Conservation (phyloP, 2,797 vertebrate species). For the Ctenochaetus hawaiiensis region DNA sequence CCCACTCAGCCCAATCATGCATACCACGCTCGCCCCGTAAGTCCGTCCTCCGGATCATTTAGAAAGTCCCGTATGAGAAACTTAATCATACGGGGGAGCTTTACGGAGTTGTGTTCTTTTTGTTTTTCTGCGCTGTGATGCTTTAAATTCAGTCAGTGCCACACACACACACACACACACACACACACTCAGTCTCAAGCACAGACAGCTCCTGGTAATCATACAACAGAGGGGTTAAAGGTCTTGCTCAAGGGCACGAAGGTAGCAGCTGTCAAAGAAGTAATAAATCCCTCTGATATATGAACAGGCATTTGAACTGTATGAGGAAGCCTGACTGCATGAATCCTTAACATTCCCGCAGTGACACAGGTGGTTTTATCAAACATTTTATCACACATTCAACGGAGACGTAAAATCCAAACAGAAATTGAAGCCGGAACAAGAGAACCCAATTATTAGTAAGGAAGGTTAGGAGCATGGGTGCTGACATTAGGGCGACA, state of each 20-base stretch:
- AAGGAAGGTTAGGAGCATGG: conserved; percentile 33
- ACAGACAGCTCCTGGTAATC: conserved; percentile 10
- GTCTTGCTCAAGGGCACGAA: conserved; percentile 59
- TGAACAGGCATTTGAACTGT: conserved; percentile 40
- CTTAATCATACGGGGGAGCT: conserved; percentile 30
- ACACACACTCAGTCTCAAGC: conserved; percentile 11
- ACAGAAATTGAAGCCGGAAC: conserved; percentile 7
- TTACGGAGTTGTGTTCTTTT: not conserved
- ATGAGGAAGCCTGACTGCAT: conserved; percentile 58
- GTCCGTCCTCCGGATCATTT: conserved; percentile 25
- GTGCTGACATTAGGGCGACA: conserved; percentile 69
- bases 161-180: conserved; percentile 10
- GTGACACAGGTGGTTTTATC: conserved; percentile 58
- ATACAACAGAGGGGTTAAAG: conserved; percentile 42
- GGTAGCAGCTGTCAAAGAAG: conserved; percentile 26
- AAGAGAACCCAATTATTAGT: conserved; percentile 44
- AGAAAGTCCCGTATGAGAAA: conserved; percentile 15
- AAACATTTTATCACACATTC: conserved; percentile 47
- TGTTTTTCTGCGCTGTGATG: not conserved
- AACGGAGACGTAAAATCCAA: conserved; percentile 55
- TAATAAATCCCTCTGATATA: conserved; percentile 4
- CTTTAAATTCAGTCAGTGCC: conserved; percentile 13
- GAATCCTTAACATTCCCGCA: conserved; percentile 46
- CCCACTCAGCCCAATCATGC: conserved; percentile 34
- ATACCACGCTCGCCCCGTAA: not conserved